Percentiles rank a stretch among this genome's conserved stretches.
Conservation (phyloP, 2,888 invertebrate species). For the Drosophila paramelanica region DNA sequence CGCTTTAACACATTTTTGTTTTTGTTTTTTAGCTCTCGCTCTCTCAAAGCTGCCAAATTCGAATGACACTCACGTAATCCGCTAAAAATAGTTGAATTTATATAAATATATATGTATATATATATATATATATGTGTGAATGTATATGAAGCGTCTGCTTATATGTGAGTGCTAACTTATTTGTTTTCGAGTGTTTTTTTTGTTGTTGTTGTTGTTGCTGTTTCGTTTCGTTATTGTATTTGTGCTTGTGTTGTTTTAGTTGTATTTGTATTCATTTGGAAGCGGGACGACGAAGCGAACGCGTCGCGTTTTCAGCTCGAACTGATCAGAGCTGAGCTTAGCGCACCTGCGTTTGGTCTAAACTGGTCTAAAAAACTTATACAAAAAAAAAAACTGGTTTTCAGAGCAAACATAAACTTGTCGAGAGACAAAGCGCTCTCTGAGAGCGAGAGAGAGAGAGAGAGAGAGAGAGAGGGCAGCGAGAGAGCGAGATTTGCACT, state of each 20-base stretch:
- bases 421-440: slow-evolving; percentile 1
- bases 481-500: slow-evolving; percentile 52
- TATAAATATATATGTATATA: slow-evolving; percentile 4
- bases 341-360: slow-evolving; percentile 67
- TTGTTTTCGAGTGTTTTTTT: slow-evolving; percentile 39
- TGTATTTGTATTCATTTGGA: neutral
- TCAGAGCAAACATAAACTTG: slow-evolving; percentile 6
- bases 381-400: slow-evolving; percentile 42
- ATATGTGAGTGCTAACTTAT: neutral
- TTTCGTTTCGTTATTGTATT: slow-evolving; percentile 8
- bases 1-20: slow-evolving; percentile 42
- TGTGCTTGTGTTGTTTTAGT: slow-evolving; percentile 22
- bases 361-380: slow-evolving; percentile 45
- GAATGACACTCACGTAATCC: slow-evolving; percentile 77
- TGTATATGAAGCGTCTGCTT: slow-evolving; percentile 22
- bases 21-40: slow-evolving; percentile 1
- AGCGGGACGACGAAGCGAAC: slow-evolving; percentile 36
- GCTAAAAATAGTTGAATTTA: slow-evolving; percentile 76
- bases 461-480: slow-evolving; percentile 12
- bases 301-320: slow-evolving; percentile 65
- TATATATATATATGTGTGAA: slow-evolving; percentile 4
- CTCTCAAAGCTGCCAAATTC: slow-evolving; percentile 44
- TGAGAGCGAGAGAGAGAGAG: slow-evolving; percentile 6
- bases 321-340: slow-evolving; percentile 51
- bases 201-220: slow-evolving; percentile 6